Percentiles rank a stretch among this genome's conserved stretches.
Evolutionary conservation across 2,888 invertebrate genomes (phyloP).

Genomic region (Frankliniella intonsa): DNA sequence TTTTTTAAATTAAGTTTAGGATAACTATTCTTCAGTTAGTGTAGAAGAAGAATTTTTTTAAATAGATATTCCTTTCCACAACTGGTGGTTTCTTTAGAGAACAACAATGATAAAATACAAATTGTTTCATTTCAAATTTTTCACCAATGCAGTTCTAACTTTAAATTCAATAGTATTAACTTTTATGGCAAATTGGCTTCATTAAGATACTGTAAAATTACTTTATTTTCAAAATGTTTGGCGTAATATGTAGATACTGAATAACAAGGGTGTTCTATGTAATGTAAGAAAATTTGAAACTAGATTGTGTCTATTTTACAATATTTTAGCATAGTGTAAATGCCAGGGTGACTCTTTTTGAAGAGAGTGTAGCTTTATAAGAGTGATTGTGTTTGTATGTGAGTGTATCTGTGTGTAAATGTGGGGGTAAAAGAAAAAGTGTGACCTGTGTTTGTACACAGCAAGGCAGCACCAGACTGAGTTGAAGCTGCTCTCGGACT

Average conservation of each 20-base stretch:
- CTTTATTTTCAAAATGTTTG: neutral
- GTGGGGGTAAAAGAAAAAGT: neutral
- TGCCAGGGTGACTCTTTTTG: conserved; percentile 1
- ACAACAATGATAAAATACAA: no score
- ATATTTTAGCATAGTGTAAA: neutral
- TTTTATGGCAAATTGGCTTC: neutral
- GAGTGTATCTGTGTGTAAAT: neutral
- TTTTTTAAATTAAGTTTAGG: no score
- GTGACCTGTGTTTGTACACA: neutral
- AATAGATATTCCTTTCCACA: no score
- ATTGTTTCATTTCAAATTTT: no score
- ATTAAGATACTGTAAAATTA: neutral
- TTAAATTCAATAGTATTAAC: neutral
- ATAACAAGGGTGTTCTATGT: neutral
- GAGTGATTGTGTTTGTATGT: neutral
- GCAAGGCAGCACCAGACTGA: neutral
- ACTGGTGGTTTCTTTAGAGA: no score
- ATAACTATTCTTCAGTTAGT: no score
- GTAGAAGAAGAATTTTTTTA: no score
- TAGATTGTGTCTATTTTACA: conserved; percentile 18
- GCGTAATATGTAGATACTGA: neutral
- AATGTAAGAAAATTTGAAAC: neutral
- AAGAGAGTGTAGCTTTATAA: neutral
- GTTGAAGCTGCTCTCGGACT: neutral
- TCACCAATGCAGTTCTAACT: no score